Evolutionary conservation across 2,888 invertebrate genomes (phyloP), one percentile per base, ranked within the genome.

Genomic region (Listrodromus nycthemerus): DNA sequence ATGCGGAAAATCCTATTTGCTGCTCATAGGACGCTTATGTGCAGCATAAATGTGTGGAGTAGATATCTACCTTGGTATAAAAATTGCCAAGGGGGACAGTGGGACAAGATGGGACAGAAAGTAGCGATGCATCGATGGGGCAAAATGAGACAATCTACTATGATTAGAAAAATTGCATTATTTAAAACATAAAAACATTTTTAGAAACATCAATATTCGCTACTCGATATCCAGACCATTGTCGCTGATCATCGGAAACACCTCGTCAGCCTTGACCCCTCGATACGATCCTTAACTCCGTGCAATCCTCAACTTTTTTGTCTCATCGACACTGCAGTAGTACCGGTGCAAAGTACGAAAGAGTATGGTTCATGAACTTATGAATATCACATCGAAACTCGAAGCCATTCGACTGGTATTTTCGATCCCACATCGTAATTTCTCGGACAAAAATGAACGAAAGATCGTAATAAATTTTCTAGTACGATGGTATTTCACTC

Each of bases 231-330:
- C 82, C 80, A 58, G 80, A 79, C 77, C 70, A 84, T 85, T 84
- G 80, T 85, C 55, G 8, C 33, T n/a, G 41, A 58, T 66, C 55
- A 45, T 55, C 79, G 33, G 58, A 37, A 30, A n/a, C 71, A 55
- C 71, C 63, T 75, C 67, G 69, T 37, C 52, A 82, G 76, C 85
- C 84, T 86, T 86, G 85, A 86, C 84, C 84, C 78, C 75, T 52
- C 30, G 6, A n/a, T 33, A 21, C 65, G 30, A 79, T 27, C 30
- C 71, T 79, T 30, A 66, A 33, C 79, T 45, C 50, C 10, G 52
- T 45, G 21, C 71, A 41, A 33, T 71, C 66, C 30, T 19, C 48
- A 48, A 73, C 76, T 67, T 82, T 85, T 41, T 82, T 85, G 83
- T 85, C 77, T 82, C 70, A 21, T 58, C 41, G 66, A 71, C 69